These are phyloP conservation scores for Argyrosomus regius DNA, from an alignment of 2,797 vertebrate genomes.

Conservation along the genomic window DNA sequence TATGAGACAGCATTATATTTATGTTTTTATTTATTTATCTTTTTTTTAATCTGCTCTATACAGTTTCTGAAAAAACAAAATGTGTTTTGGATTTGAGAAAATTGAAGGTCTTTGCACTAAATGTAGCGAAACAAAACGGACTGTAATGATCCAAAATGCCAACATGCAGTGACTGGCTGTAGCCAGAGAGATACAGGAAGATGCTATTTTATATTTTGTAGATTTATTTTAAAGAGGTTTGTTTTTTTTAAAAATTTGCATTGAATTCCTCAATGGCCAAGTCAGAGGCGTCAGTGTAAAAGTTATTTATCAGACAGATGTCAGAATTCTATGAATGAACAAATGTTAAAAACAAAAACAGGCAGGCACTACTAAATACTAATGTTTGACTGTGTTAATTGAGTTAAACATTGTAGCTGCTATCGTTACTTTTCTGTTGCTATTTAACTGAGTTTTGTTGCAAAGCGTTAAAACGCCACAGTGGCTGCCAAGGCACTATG, in stretches of 20 bases:
- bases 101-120: constrained; percentile 76
- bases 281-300: constrained; percentile 62
- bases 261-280: constrained; percentile 64
- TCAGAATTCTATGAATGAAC: constrained; percentile 64
- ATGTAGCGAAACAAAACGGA: constrained; percentile 74
- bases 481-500: constrained; percentile 54
- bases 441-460: constrained; percentile 75
- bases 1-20: constrained; percentile 73
- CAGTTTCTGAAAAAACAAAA: constrained; percentile 56
- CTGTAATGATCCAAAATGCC: constrained; percentile 70
- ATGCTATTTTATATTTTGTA: constrained; percentile 81
- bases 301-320: constrained; percentile 67
- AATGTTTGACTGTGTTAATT: constrained; percentile 77
- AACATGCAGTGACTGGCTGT: constrained; percentile 72
- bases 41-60: constrained; percentile 66
- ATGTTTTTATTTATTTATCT: constrained; percentile 79
- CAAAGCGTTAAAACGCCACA: constrained; percentile 68
- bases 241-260: constrained; percentile 71
- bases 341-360: constrained; percentile 44
- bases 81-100: constrained; percentile 60
- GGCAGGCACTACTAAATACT: constrained; percentile 72
- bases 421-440: constrained; percentile 74
- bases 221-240: constrained; percentile 66
- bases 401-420: constrained; percentile 79
- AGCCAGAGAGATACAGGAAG: constrained; percentile 69